These are phyloP conservation scores for Heliothis subflexa DNA, from an alignment of 1,140 invertebrate genomes.

Conservation along the genomic window DNA sequence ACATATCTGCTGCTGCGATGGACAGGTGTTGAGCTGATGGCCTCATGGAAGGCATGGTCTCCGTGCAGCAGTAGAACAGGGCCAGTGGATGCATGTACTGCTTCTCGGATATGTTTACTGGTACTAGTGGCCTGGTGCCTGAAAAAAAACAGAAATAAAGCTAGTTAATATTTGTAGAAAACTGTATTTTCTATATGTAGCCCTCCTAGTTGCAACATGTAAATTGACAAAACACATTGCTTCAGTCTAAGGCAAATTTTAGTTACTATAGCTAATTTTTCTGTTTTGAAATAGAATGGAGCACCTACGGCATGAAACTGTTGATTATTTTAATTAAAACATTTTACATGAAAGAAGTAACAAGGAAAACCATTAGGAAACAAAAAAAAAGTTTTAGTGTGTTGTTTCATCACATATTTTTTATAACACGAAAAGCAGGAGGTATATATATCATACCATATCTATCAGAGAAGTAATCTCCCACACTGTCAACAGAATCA, in stretches of 20 bases:
- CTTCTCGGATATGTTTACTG: constrained; percentile 87
- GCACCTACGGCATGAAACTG: too few relatives aligned
- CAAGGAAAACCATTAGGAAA: too few relatives aligned
- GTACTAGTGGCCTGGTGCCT: constrained; percentile 90
- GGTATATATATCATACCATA: constrained; percentile 65
- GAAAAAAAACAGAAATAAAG: constrained; percentile 14
- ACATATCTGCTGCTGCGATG: constrained; percentile 62
- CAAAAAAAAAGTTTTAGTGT: too few relatives aligned
- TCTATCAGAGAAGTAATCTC: constrained; percentile 67
- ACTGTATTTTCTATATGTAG: background rate
- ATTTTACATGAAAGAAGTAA: too few relatives aligned
- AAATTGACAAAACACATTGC: too few relatives aligned
- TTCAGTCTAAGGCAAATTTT: background rate
- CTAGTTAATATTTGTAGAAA: background rate
- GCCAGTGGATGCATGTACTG: constrained; percentile 89
- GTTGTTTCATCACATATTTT: too few relatives aligned
- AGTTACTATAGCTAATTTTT: too few relatives aligned
- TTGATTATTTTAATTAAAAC: too few relatives aligned
- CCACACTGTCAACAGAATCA: constrained; percentile 56
- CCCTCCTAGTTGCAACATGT: background rate
- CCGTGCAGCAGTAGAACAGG: constrained; percentile 91
- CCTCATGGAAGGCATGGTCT: constrained; percentile 87
- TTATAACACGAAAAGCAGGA: background rate
- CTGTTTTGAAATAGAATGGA: too few relatives aligned
- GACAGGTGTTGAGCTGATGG: constrained; percentile 86